Evolutionary conservation across 2,888 invertebrate genomes (phyloP), one percentile per base, ranked within the genome.

Genomic region (Watsonalla cultraria): DNA sequence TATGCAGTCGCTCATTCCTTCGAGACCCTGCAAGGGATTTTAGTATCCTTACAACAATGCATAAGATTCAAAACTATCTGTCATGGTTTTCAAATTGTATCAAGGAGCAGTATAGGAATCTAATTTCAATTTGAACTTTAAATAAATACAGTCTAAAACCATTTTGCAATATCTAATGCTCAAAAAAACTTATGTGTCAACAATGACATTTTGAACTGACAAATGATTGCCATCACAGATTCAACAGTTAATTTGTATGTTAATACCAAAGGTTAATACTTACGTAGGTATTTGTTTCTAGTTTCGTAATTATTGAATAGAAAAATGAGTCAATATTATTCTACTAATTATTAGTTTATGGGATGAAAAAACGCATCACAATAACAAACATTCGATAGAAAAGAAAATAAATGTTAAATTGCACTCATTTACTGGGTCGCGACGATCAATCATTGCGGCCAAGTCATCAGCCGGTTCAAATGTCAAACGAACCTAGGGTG

Each of bases 401-500:
- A 70, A 78, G 78, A 86, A 89, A 84, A 84, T 84, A 82, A 83
- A 88, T 77, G 83, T 81, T 85, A 88, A 90, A 90, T 90, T 90
- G 87, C 89, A 87, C 87, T 90, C 85, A 90, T 90, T 90, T 90
- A 88, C 75, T 82, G 81, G 82, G 84, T 86, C 82, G 82, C 76
- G 72, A 76, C 88, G 85, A 90, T 90, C 90, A 87, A 90, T 90
- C 90, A 90, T 88, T 73, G 82, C 79, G 72, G 78, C 82, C 79
- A 81, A 88, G 90, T 88, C 90, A 90, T 89, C 90, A 89, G 88
- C 78, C 84, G 73, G 90, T 90, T 90, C 88, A 87, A 90, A 90
- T 90, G 90, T 90, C 90, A 90, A 90, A 88, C 80, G 86, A 81
- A 86, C 82, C 82, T 89, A 87, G 90, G 90, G 90, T 87, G 86